Base-by-base conservation (phyloP, 2,797 vertebrate species). In the Otolemur crassicaudatus region DNA sequence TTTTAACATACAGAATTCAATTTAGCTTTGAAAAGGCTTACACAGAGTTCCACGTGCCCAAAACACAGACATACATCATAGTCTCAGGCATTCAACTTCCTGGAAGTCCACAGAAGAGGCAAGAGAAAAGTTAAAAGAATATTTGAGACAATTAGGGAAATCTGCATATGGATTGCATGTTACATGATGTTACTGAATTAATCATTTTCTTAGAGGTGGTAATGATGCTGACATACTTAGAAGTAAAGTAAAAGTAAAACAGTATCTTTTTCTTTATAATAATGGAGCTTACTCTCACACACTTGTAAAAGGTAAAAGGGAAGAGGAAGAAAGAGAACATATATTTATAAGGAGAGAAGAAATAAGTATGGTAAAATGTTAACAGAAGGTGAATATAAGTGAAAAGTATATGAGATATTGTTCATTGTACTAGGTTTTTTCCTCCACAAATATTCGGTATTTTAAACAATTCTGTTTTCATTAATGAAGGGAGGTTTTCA, bases 391-490 rank as follows among this genome's bases (percentile, higher is more conserved):
- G 25, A 89, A 77, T 81, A 63, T 77, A 70, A 91, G 72, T 89
- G 37, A 83, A 79, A 27, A 76, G 22, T 80, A 25, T 43, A 53
- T 25, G n/a, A 5, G n/a, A 53, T 16, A 53, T 23, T 49, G 10
- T 20, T 96, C 31, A 90, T 4, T 85, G 70, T 37, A 75, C 43
- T 70, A 46, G 2, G 3, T 89, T 87, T 75, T 23, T 43, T 49
- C 2, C 5, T 5, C 49, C 46, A 93, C 37, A 96, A 87, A 90
- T 75, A 89, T 43, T 70, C 34, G 27, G 80, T 80, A 76, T 53
- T 93, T 94, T 84, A 92, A 88, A 85, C 37, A 70, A 70, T 79
- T 91, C 53, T 86, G 49, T 85, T 96, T 95, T 80, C 58, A 86
- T 77, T 93, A 72, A 85, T 86, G 31, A 97, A 40, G 63, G 4